A percentile compares a stretch with the other conserved stretches of the same genome.
These are phyloP conservation scores for rat (Rattus norvegicus) DNA, from an alignment of 2,113 vertebrate genomes.

Conservation along the genomic window DNA sequence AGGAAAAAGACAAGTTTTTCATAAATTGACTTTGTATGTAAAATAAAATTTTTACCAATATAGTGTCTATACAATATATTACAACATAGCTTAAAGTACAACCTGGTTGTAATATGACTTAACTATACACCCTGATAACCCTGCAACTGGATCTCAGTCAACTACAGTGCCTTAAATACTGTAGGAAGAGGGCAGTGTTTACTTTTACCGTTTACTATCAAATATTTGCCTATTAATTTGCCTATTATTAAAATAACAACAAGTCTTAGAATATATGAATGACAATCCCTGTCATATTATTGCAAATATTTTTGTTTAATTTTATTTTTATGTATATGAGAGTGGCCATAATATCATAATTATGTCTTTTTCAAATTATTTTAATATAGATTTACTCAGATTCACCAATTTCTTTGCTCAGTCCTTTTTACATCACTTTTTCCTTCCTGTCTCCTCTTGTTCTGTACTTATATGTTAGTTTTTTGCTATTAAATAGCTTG, in stretches of 20 bases:
- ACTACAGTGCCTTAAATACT: background rate
- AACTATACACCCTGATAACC: background rate
- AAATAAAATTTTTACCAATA: background rate
- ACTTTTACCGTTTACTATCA: background rate
- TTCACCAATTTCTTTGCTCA: background rate
- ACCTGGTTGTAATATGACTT: no score
- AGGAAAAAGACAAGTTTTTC: no score
- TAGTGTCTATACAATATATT: background rate
- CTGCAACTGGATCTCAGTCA: background rate
- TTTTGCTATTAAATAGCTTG: background rate
- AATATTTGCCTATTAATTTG: background rate
- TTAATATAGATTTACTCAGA: background rate
- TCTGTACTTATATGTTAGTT: background rate
- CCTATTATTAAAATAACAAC: background rate
- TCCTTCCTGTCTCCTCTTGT: background rate
- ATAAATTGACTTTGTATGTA: background rate
- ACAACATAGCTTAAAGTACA: background rate
- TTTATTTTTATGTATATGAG: background rate
- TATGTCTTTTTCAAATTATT: background rate
- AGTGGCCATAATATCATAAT: background rate
- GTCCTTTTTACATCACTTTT: background rate
- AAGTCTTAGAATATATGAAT: background rate
- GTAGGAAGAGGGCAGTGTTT: background rate
- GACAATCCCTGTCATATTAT: background rate
- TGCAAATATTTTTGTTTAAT: background rate